Conservation (phyloP, 2,113 vertebrate species). For the Odocoileus virginianus region DNA sequence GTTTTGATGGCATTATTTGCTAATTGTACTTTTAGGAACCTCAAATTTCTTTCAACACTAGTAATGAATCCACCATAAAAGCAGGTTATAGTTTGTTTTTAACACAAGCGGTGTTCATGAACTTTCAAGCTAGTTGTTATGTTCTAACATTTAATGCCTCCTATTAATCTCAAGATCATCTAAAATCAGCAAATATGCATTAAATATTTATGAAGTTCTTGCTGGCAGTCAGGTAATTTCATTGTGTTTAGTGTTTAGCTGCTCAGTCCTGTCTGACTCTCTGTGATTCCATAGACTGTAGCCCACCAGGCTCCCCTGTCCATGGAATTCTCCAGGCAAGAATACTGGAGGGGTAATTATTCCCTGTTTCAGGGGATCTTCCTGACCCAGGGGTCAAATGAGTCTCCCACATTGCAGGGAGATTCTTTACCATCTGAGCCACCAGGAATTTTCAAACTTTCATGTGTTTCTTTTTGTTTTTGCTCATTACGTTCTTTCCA, state of each 20-base stretch:
- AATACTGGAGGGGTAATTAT: background rate
- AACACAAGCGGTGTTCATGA: background rate
- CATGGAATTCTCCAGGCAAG: background rate
- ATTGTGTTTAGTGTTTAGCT: background rate
- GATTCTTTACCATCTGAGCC: background rate
- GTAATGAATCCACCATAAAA: background rate
- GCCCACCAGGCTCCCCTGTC: background rate
- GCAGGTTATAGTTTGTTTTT: background rate
- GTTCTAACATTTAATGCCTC: background rate
- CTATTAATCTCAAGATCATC: background rate
- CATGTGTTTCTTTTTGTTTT: background rate
- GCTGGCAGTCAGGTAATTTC: background rate
- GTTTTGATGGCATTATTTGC: background rate
- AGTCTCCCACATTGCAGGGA: accelerated
- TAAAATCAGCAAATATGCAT: background rate
- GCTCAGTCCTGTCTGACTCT: background rate
- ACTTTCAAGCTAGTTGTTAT: background rate
- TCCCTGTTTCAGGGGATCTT: background rate
- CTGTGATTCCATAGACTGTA: background rate
- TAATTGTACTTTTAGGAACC: background rate
- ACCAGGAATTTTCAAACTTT: background rate
- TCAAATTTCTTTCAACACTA: background rate
- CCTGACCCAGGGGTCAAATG: background rate
- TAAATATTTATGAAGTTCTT: background rate
- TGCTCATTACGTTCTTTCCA: background rate